These are phyloP conservation scores for Laspeyria flexula DNA, from an alignment of 2,888 invertebrate species.

Conservation along the genomic window DNA sequence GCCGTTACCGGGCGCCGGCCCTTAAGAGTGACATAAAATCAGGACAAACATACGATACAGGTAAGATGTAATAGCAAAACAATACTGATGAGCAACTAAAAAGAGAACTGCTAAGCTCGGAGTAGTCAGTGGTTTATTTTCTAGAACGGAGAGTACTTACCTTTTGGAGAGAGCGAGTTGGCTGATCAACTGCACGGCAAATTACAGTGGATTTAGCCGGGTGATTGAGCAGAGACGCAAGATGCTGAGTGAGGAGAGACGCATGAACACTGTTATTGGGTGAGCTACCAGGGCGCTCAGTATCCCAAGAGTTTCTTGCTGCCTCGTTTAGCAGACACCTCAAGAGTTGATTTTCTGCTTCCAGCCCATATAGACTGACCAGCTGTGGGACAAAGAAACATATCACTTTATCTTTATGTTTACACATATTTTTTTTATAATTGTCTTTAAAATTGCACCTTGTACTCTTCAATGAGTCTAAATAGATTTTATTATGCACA, in stretches of 20 bases:
- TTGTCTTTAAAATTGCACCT: no score
- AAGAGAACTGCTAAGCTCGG: slow-evolving; percentile 62
- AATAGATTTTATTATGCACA: no score
- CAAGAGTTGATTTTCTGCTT: slow-evolving; percentile 98
- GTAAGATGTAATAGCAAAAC: slow-evolving; percentile 24
- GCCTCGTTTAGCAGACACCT: slow-evolving; percentile 94
- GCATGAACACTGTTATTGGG: slow-evolving; percentile 92
- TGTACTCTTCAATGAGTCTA: no score
- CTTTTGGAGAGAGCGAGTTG: slow-evolving; percentile 89
- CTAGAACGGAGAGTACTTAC: slow-evolving; percentile 49
- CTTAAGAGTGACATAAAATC: slow-evolving; percentile 25
- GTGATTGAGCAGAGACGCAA: slow-evolving; percentile 92
- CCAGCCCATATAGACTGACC: slow-evolving; percentile 96
- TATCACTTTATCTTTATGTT: background rate
- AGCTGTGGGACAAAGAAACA: slow-evolving; percentile 85
- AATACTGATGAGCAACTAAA: slow-evolving; percentile 24
- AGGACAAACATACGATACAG: slow-evolving; percentile 45
- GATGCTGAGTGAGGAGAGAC: slow-evolving; percentile 78
- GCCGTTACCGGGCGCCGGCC: no score
- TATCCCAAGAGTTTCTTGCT: slow-evolving; percentile 91
- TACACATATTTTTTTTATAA: background rate
- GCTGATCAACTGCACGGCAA: slow-evolving; percentile 95
- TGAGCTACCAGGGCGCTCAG: slow-evolving; percentile 88
- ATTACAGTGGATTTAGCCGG: slow-evolving; percentile 95
- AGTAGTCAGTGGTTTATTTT: slow-evolving; percentile 63